These are phyloP conservation scores for Halisarca cf. caerulea DNA, from an alignment of 37 sponge, comb jelly and placozoan genomes.

Conservation along the genomic window DNA sequence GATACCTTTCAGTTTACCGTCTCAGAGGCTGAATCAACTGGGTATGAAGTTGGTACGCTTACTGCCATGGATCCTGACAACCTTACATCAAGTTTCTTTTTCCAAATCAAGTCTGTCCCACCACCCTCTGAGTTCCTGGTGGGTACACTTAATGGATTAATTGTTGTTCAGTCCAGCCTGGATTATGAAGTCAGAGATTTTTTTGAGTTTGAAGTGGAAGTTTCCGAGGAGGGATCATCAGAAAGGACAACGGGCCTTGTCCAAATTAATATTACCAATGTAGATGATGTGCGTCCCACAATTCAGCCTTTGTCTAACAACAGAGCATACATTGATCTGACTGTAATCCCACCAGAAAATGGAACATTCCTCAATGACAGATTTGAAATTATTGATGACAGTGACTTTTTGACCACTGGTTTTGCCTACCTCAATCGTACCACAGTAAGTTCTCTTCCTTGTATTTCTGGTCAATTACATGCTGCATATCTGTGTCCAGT, in stretches of 20 bases:
- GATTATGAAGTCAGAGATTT: conserved; percentile 1
- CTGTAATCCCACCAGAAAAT: conserved; percentile 15
- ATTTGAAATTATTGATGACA: conserved; percentile 13
- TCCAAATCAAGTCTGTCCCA: no score
- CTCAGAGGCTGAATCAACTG: conserved; percentile 24
- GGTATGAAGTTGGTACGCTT: conserved; percentile 20
- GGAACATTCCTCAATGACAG: not conserved
- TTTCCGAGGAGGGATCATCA: not conserved
- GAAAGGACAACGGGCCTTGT: conserved; percentile 31
- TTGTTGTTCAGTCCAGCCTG: not conserved
- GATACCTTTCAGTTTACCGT: conserved; percentile 36
- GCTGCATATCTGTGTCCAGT: no score
- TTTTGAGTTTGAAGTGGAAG: not conserved
- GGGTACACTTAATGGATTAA: conserved; percentile 34
- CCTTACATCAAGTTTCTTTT: not conserved
- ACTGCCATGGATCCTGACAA: conserved; percentile 38
- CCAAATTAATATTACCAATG: conserved; percentile 34
- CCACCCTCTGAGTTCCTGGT: not conserved
- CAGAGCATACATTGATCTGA: not conserved
- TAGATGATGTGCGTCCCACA: conserved; percentile 63
- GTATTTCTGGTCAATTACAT: no score
- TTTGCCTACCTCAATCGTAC: not conserved
- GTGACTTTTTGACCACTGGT: not conserved
- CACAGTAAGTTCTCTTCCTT: no score
- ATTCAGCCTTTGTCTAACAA: conserved; percentile 12